Evolutionary conservation across 2,797 vertebrate species (phyloP).

Genomic region (Siniperca undulata): DNA sequence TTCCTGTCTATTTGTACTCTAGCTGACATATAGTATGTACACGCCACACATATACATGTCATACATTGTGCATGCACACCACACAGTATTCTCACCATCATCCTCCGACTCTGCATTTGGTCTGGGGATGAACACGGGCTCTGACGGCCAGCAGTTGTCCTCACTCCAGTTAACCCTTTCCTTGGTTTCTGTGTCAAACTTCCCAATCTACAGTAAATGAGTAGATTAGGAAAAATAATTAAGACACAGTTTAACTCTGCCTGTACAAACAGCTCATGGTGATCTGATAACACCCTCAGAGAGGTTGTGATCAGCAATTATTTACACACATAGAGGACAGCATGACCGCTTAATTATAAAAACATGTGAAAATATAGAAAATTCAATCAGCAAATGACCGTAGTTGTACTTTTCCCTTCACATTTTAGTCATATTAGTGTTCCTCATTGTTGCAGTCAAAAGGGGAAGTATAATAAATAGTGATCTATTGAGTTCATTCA

Average conservation of each 20-base stretch:
- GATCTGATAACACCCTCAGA: not conserved
- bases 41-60: not conserved
- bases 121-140: slow-evolving; percentile 90
- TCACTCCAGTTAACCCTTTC: slow-evolving; percentile 85
- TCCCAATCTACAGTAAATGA: slow-evolving; percentile 83
- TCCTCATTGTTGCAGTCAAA: not conserved
- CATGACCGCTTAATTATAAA: too few relatives aligned
- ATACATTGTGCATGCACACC: not conserved
- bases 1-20: not conserved
- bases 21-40: not conserved
- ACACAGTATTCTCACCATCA: slow-evolving; percentile 85
- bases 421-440: not conserved
- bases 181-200: slow-evolving; percentile 90
- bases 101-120: slow-evolving; percentile 91
- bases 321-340: too few relatives aligned
- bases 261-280: not conserved
- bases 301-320: not conserved
- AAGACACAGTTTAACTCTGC: not conserved
- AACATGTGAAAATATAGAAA: too few relatives aligned
- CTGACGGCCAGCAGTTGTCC: slow-evolving; percentile 88
- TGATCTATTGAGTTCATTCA: not conserved
- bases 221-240: not conserved
- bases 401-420: not conserved
- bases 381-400: not conserved
- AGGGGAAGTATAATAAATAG: not conserved